These are phyloP conservation scores for Leptogaster cylindrica DNA, from an alignment of 2,888 invertebrate species.

Conservation along the genomic window DNA sequence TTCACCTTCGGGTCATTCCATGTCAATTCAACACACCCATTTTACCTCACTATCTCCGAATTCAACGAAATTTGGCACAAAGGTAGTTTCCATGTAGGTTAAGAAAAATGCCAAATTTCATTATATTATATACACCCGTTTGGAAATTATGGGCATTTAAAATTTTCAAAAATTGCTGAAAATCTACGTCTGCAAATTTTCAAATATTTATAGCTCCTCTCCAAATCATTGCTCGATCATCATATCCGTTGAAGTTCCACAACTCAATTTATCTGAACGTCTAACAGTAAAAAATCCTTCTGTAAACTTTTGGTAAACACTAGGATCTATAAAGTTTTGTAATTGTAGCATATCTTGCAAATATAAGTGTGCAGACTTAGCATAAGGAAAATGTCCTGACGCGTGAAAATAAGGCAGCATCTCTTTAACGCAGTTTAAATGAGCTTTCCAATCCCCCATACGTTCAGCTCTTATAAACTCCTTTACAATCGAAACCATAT, in stretches of 20 bases:
- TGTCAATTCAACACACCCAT: no score
- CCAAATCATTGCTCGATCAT: slow-evolving; percentile 53
- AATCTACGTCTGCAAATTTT: no score
- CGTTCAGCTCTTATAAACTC: slow-evolving; percentile 58
- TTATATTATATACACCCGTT: no score
- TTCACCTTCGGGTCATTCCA: no score
- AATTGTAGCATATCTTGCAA: slow-evolving; percentile 23
- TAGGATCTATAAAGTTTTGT: slow-evolving; percentile 49
- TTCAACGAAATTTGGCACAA: no score
- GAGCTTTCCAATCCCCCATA: slow-evolving; percentile 55
- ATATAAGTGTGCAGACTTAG: slow-evolving; percentile 4
- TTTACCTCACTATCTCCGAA: no score
- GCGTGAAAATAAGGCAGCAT: slow-evolving; percentile 54
- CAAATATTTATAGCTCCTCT: no score
- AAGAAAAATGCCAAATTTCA: no score
- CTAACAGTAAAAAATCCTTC: slow-evolving; percentile 55
- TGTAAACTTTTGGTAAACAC: slow-evolving; percentile 53
- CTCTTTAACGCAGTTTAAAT: slow-evolving; percentile 55
- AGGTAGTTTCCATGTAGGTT: no score
- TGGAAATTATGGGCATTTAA: no score
- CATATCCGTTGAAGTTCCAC: slow-evolving; percentile 54
- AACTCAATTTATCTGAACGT: slow-evolving; percentile 57
- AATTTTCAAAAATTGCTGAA: no score
- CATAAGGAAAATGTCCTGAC: slow-evolving; percentile 34
- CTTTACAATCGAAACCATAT: slow-evolving; percentile 56